Conservation (phyloP, 2,888 invertebrate species). For the Nymphalis c-album region DNA sequence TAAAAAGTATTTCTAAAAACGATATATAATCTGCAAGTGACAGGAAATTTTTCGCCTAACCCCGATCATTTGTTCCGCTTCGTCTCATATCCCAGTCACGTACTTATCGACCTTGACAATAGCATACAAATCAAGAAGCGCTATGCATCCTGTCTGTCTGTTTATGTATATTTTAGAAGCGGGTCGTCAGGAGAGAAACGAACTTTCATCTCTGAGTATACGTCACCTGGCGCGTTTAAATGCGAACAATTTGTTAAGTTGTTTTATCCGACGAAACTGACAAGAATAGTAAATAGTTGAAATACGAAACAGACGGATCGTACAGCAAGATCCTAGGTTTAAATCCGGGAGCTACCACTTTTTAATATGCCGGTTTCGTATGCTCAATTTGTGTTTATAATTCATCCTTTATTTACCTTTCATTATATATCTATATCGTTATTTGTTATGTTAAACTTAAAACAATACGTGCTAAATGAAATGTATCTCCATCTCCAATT, state of each 20-base stretch:
- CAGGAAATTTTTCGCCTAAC: slow-evolving; percentile 2
- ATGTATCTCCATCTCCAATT: too few relatives aligned
- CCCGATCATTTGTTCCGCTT: slow-evolving; percentile 31
- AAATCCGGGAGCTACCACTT: too few relatives aligned
- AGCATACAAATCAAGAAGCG: slow-evolving; percentile 39
- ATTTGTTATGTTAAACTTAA: too few relatives aligned
- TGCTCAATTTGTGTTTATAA: too few relatives aligned
- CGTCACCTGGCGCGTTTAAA: slow-evolving; percentile 15
- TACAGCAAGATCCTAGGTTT: too few relatives aligned
- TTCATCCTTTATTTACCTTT: too few relatives aligned
- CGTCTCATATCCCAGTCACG: slow-evolving; percentile 33
- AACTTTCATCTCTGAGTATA: slow-evolving; percentile 26
- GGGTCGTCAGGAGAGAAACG: slow-evolving; percentile 23
- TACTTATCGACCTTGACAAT: slow-evolving; percentile 38
- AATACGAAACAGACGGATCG: too few relatives aligned
- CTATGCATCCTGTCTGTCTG: slow-evolving; percentile 40
- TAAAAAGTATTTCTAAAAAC: not conserved
- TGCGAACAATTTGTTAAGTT: not conserved
- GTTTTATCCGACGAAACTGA: not conserved
- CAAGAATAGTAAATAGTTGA: too few relatives aligned
- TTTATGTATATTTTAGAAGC: slow-evolving; percentile 19
- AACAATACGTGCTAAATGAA: too few relatives aligned
- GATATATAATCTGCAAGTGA: not conserved
- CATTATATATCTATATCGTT: too few relatives aligned
- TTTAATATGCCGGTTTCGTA: too few relatives aligned